Conservation (phyloP, 2,113 vertebrate species). For the rat (Rattus norvegicus) region GRCr8 NC_086021.1:46253501-46254000, state of each 20-base stretch:
- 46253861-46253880: not conserved
- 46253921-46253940: not conserved
- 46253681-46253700: no score
- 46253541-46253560: not conserved
- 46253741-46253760: no score
- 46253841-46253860: not conserved
- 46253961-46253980: not conserved
- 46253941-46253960: not conserved
- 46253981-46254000: not conserved
- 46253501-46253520: not conserved
- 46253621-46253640: no score
- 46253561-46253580: not conserved
- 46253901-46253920: not conserved
- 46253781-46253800: no score
- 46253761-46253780: no score
- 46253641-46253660: no score
- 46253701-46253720: no score
- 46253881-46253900: not conserved
- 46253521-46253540: not conserved
- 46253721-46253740: not conserved
- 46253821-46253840: not conserved
- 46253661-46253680: fast-evolving
- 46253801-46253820: no score
- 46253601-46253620: not conserved
- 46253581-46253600: not conserved